Evolutionary conservation across 1,140 invertebrate species (phyloP).

Genomic region (Thaumetopoea pityocampa): DNA sequence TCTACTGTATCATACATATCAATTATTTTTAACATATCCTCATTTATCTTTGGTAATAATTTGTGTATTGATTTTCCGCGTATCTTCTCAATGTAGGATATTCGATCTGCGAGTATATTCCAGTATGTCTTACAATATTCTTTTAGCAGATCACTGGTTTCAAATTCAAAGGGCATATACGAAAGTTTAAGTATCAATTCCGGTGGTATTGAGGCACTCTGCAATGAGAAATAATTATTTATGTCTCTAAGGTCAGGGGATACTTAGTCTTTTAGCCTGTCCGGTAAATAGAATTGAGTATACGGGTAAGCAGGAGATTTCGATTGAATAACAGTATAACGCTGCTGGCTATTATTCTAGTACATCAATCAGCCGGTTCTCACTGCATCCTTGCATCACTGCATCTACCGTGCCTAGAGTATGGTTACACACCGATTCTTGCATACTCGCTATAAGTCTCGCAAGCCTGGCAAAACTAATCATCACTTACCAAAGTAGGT

Average conservation of each 20-base stretch:
- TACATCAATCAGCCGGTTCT: too few species aligned
- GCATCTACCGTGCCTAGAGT: too few species aligned
- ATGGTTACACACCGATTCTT: too few species aligned
- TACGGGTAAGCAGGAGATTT: not conserved
- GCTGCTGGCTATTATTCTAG: too few species aligned
- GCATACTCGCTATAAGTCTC: too few species aligned
- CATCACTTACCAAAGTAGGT: too few species aligned
- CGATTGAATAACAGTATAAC: not conserved
- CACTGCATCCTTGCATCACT: too few species aligned
- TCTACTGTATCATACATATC: conserved; percentile 41
- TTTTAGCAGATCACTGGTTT: conserved; percentile 25
- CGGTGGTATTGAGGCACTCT: conserved; percentile 36
- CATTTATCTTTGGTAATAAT: conserved; percentile 41
- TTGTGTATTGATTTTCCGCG: conserved; percentile 40
- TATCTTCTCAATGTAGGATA: conserved; percentile 49
- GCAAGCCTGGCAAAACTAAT: too few species aligned
- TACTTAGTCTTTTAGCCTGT: too few species aligned
- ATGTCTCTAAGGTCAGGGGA: too few species aligned
- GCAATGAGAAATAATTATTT: conserved; percentile 22
- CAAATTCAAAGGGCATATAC: conserved; percentile 51
- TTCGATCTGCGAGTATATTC: conserved; percentile 45
- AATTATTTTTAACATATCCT: conserved; percentile 44
- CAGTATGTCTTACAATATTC: conserved; percentile 59
- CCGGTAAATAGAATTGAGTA: conserved; percentile 1
- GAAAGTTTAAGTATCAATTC: conserved; percentile 57